Evolutionary conservation across 2,888 invertebrate genomes (phyloP).

Genomic region (Malachius bipustulatus): DNA sequence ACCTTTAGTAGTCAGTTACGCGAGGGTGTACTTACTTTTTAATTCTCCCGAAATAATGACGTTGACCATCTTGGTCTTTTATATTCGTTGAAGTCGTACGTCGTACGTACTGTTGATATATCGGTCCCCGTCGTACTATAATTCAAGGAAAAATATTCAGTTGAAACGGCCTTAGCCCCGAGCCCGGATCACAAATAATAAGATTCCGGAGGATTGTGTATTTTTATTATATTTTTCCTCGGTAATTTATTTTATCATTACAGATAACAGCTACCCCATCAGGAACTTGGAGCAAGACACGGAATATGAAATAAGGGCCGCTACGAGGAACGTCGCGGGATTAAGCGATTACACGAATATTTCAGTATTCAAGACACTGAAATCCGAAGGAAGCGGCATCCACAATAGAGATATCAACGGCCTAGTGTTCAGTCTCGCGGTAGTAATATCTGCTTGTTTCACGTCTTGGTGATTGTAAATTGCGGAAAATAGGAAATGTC

Average conservation of each 20-base stretch:
- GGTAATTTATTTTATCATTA: slow-evolving; percentile 21
- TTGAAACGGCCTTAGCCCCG: no score
- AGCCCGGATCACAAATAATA: no score
- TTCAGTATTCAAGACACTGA: slow-evolving; percentile 25
- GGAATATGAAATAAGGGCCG: slow-evolving; percentile 42
- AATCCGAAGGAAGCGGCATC: slow-evolving; percentile 2
- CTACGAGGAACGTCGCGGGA: slow-evolving; percentile 45
- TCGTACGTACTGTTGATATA: no score
- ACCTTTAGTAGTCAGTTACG: no score
- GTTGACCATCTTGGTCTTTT: no score
- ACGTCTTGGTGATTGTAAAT: not conserved
- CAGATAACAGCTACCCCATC: slow-evolving; percentile 41
- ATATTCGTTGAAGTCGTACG: no score
- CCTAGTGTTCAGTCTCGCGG: not conserved
- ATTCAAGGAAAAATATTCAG: no score
- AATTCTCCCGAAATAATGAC: no score
- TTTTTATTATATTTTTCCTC: no score
- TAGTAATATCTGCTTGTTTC: not conserved
- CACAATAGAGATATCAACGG: not conserved
- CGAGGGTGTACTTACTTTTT: no score
- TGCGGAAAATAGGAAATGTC: not conserved
- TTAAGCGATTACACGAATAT: slow-evolving; percentile 32
- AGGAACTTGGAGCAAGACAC: slow-evolving; percentile 39
- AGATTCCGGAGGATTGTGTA: no score
- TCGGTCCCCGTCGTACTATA: no score